Conservation (phyloP, 1,140 invertebrate species). For the Hycleus cichorii region DNA sequence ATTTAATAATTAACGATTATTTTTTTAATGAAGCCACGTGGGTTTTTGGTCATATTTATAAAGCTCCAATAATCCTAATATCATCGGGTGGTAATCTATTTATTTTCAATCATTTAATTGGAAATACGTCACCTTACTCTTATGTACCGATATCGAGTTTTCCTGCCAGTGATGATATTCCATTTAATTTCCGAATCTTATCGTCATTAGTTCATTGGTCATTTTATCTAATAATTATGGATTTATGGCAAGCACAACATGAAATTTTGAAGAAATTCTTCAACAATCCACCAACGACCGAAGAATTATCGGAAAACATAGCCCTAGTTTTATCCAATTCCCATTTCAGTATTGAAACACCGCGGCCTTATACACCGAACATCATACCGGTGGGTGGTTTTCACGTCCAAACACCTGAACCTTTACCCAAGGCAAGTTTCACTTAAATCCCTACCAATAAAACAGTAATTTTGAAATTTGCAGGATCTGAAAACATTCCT, state of each 20-base stretch:
- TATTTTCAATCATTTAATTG: slow-evolving; percentile 28
- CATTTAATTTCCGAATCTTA: not conserved
- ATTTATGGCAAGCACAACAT: not conserved
- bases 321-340: slow-evolving; percentile 20
- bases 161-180: not conserved
- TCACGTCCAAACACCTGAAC: slow-evolving; percentile 35
- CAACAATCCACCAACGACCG: not conserved
- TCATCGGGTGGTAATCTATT: not conserved
- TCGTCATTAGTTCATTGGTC: slow-evolving; percentile 4
- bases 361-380: slow-evolving; percentile 42
- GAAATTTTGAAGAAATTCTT: not conserved
- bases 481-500: slow-evolving; percentile 43
- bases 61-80: slow-evolving; percentile 22
- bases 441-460: no score
- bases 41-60: slow-evolving; percentile 50
- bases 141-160: slow-evolving; percentile 1
- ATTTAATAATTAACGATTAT: slow-evolving; percentile 56
- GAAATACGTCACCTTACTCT: slow-evolving; percentile 1
- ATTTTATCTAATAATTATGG: not conserved
- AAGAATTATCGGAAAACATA: slow-evolving; percentile 11
- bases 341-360: slow-evolving; percentile 15
- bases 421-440: slow-evolving; percentile 27
- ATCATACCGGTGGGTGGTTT: slow-evolving; percentile 39
- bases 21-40: slow-evolving; percentile 61
- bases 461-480: no score